Percentiles rank a stretch among this genome's conserved stretches.
phyloP scores from a whole-genome alignment of 2,797 vertebrate species.

The Heterohyrax brucei region DNA sequence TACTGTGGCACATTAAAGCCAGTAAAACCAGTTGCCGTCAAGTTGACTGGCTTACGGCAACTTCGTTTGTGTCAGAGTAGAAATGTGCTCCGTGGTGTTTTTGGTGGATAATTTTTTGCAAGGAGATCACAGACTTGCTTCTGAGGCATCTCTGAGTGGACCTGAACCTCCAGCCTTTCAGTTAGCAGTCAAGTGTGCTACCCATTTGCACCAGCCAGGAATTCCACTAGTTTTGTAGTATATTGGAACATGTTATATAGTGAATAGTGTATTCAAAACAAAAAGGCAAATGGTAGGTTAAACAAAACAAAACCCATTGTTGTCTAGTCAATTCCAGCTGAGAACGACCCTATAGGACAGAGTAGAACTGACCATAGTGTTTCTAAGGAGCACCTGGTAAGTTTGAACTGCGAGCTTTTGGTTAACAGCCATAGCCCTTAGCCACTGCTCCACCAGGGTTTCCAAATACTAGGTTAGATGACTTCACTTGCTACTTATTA shows the following conservation, averaged over 20 bases:
- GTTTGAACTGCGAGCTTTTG: no score
- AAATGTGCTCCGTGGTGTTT: not conserved
- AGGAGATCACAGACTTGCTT: not conserved
- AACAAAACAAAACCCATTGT: not conserved
- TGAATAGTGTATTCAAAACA: slow-evolving; percentile 19
- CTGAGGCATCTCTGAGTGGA: not conserved
- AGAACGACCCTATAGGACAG: no score
- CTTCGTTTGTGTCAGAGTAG: not conserved
- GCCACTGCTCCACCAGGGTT: no score
- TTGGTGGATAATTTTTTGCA: not conserved
- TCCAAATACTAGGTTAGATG: not conserved
- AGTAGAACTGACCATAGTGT: no score
- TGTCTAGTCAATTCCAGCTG: no score
- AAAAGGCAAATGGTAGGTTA: not conserved
- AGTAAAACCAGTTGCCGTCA: not conserved
- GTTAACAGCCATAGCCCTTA: no score
- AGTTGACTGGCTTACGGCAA: not conserved
- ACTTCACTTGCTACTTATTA: not conserved
- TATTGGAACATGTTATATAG: not conserved
- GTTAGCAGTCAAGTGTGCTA: not conserved
- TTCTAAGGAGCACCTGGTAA: no score
- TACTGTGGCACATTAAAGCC: not conserved
- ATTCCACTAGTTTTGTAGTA: not conserved
- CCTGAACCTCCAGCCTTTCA: not conserved
- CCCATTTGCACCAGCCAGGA: not conserved